These are phyloP conservation scores for Manis javanica DNA, from an alignment of 2,797 vertebrate genomes.

Conservation along the genomic window DNA sequence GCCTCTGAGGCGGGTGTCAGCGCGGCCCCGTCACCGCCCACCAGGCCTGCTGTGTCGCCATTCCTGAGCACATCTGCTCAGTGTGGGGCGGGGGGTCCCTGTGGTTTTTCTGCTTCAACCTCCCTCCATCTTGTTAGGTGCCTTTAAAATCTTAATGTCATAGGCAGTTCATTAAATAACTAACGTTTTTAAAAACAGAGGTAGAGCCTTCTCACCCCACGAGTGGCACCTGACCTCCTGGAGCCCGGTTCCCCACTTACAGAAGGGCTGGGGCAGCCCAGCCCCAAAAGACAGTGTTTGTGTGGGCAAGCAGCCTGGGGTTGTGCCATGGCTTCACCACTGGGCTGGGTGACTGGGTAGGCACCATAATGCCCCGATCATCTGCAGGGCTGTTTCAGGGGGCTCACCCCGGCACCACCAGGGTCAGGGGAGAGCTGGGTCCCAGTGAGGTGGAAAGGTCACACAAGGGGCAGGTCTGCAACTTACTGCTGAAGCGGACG, in stretches of 20 bases:
- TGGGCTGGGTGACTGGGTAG: not conserved
- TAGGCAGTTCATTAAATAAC: not conserved
- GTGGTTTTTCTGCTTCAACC: not conserved
- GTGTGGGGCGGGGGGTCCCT: not conserved
- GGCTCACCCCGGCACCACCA: not conserved
- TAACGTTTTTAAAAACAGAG: not conserved
- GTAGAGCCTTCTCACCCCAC: not conserved
- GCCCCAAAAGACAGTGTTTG: not conserved
- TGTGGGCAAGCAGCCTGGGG: not conserved
- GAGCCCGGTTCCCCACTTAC: not conserved
- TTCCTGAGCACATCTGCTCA: not conserved
- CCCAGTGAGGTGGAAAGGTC: too few species aligned
- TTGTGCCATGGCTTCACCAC: not conserved
- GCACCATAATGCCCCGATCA: not conserved
- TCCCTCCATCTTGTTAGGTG: not conserved
- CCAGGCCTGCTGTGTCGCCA: too few species aligned
- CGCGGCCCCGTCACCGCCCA: too few species aligned
- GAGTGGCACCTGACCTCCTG: not conserved
- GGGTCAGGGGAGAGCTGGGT: too few species aligned
- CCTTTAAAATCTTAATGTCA: not conserved
- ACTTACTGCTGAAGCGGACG: conserved; percentile 97
- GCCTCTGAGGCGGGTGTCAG: too few species aligned
- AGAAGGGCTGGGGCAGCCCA: not conserved
- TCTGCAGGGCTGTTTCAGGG: not conserved
- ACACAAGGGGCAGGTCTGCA: conserved; percentile 81